These are phyloP conservation scores for Clunio marinus DNA, from an alignment of 2,888 invertebrate species.

Conservation along the genomic window DNA sequence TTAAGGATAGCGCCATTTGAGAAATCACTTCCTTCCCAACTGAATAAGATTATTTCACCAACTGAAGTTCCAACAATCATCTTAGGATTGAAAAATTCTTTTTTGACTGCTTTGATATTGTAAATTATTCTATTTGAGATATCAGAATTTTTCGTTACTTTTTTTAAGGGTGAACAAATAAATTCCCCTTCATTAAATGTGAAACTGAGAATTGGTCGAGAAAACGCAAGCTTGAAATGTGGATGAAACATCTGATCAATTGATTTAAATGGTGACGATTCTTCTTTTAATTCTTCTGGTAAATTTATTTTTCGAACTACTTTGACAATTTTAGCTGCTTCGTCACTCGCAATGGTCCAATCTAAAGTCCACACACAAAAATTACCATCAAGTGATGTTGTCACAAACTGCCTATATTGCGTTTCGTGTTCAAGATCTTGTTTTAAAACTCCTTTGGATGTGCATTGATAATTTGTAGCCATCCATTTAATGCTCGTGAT, in stretches of 20 bases:
- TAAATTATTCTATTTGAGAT: conserved; percentile 38
- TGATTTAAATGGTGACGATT: conserved; percentile 58
- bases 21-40: conserved; percentile 67
- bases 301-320: conserved; percentile 46
- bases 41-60: conserved; percentile 52
- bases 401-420: conserved; percentile 59
- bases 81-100: conserved; percentile 41
- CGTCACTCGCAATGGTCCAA: conserved; percentile 47
- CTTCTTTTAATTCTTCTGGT: conserved; percentile 58
- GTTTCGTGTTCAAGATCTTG: conserved; percentile 49
- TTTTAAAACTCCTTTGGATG: conserved; percentile 57
- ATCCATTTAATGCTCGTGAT: conserved; percentile 66
- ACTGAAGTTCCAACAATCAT: conserved; percentile 51
- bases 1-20: conserved; percentile 60
- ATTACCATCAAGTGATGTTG: conserved; percentile 63
- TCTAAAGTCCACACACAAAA: conserved; percentile 69
- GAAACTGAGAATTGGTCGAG: conserved; percentile 51
- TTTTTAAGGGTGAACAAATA: conserved; percentile 28
- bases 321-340: conserved; percentile 21
- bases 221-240: conserved; percentile 54
- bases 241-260: conserved; percentile 62
- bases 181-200: conserved; percentile 45
- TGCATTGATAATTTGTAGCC: conserved; percentile 58
- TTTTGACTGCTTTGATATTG: conserved; percentile 41
- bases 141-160: conserved; percentile 1